A percentile compares a stretch with the other conserved stretches of the same genome.
These are phyloP conservation scores for Pseudorhombus dupliciocellatus DNA, from an alignment of 2,113 vertebrate genomes.

Conservation along the genomic window DNA sequence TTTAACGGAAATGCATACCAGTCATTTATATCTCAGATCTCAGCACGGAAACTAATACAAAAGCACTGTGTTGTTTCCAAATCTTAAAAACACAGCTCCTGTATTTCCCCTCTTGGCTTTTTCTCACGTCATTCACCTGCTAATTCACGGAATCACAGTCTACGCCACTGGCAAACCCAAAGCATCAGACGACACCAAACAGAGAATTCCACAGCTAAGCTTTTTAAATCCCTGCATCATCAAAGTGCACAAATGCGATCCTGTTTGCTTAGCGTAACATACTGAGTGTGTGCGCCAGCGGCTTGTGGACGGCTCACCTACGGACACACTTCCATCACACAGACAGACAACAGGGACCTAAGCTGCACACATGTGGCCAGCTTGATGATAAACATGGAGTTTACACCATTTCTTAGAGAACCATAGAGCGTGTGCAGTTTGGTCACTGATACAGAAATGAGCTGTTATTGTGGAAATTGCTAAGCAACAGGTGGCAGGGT, in stretches of 20 bases:
- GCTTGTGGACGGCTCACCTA: constrained; percentile 47
- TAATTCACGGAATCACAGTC: constrained; percentile 50
- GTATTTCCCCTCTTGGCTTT: constrained; percentile 9
- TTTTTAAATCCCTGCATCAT: constrained; percentile 74
- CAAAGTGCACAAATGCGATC: constrained; percentile 73
- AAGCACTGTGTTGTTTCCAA: constrained; percentile 16
- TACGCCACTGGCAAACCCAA: constrained; percentile 11
- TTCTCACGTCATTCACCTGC: constrained; percentile 57
- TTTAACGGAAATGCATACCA: constrained; percentile 13
- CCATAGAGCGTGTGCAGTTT: not conserved
- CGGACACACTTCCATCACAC: not conserved
- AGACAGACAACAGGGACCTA: not conserved
- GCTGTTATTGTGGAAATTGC: constrained; percentile 30
- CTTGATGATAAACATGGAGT: not conserved
- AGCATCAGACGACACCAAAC: constrained; percentile 62
- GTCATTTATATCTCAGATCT: constrained; percentile 4
- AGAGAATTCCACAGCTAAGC: constrained; percentile 75
- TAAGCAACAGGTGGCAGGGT: constrained; percentile 42
- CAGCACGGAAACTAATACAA: not conserved
- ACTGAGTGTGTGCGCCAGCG: constrained; percentile 48
- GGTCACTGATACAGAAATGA: no score
- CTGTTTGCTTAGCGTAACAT: constrained; percentile 69
- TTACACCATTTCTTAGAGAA: not conserved
- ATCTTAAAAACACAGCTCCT: not conserved
- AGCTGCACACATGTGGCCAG: not conserved